Evolutionary conservation across 2,888 invertebrate genomes (phyloP), one percentile per base, ranked within the genome.

Genomic region (Steinernema scapterisci): DNA sequence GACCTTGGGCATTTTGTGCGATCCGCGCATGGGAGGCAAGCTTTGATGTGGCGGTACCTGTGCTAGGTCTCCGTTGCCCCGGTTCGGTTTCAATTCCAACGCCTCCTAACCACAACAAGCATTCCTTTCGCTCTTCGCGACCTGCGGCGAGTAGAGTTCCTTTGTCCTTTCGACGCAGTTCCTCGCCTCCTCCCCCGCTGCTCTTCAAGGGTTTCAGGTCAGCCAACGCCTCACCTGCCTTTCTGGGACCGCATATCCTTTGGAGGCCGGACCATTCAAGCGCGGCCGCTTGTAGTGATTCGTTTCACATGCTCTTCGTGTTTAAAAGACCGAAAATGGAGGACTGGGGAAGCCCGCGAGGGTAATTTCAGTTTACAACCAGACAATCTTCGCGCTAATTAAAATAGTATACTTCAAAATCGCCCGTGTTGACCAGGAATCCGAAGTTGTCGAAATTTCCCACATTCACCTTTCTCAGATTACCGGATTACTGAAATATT

Each of bases 311-410:
- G 63, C 27, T 63, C 63, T 31, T 63, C 31, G 63, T 31, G 63
- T 38, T 63, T 13, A 31, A 25, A 7, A 19, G 31, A 52, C 19
- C 23, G 52, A n/a, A n/a, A n/a, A n/a, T n/a, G n/a, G n/a, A n/a
- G n/a, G n/a, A 23, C 21, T 25, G 38, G 25, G 38, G 63, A 63
- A 63, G 63, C 63, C 63, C 63, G 63, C 11, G 31, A 63, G 63
- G 63, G 25, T 63, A 27, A 63, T 63, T 63, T 63, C 63, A 31
- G 63, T 63, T 63, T 63, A 63, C 63, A 63, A 38, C 63, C 63
- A 63, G 63, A 31, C 63, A 63, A 63, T 63, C 63, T 7, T 31
- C 27, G 31, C 31, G 63, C 63, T 63, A 63, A 63, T 63, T 63
- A 31, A 31, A 63, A 63, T 27, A 63, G 63, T 63, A 63, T 31